Percentiles rank a stretch among this genome's conserved stretches.
These are phyloP conservation scores for Amiota mariae DNA, from an alignment of 2,888 invertebrate species.

Conservation along the genomic window DNA sequence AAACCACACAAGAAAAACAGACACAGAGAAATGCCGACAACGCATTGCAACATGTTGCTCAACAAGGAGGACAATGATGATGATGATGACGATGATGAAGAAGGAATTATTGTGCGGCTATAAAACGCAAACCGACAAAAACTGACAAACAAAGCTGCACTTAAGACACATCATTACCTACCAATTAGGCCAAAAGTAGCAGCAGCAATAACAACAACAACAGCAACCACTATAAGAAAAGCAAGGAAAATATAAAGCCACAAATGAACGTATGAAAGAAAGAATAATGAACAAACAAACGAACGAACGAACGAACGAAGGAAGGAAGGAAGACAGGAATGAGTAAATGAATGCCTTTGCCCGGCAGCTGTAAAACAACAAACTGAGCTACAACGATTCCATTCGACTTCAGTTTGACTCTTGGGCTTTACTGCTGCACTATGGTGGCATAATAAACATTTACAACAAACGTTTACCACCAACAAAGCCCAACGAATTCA, in stretches of 20 bases:
- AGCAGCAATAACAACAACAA: constrained; percentile 40
- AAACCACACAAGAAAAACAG: constrained; percentile 47
- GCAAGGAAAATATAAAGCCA: not conserved
- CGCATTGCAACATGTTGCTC: constrained; percentile 32
- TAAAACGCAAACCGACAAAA: constrained; percentile 6
- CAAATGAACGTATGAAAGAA: not conserved
- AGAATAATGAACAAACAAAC: not conserved
- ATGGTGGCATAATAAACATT: constrained; percentile 65
- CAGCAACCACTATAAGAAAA: constrained; percentile 32
- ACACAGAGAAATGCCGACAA: constrained; percentile 56
- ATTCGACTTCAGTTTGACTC: not conserved
- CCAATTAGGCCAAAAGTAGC: constrained; percentile 57
- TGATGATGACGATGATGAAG: too few species aligned
- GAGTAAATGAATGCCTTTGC: not conserved
- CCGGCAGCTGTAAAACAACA: constrained; percentile 3
- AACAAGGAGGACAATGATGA: not conserved
- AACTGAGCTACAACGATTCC: not conserved
- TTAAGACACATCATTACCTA: constrained; percentile 66
- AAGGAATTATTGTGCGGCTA: not conserved
- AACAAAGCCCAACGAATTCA: constrained; percentile 18
- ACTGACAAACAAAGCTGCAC: constrained; percentile 62
- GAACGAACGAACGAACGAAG: too few species aligned
- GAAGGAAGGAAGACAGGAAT: not conserved
- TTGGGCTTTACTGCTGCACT: constrained; percentile 42
- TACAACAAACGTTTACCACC: constrained; percentile 48